phyloP scores from a whole-genome alignment of 2,888 invertebrate genomes.

The Habrosyne pyritoides region DNA sequence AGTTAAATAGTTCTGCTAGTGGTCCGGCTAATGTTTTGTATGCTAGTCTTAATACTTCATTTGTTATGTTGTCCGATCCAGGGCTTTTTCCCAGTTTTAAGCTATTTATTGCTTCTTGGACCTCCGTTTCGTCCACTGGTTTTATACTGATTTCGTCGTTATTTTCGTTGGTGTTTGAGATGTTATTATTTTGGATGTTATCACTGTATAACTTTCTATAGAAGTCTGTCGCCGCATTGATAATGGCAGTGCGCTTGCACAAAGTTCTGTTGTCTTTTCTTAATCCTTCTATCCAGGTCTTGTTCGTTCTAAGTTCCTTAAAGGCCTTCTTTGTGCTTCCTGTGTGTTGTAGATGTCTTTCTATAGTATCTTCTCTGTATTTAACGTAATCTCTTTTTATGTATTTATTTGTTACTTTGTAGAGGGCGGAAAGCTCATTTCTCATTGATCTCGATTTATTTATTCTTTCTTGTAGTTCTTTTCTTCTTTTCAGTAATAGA shows the following conservation, averaged over 20 bases:
- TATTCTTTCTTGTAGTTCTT: too few species aligned
- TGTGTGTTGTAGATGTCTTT: slow-evolving; percentile 2
- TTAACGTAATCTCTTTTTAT: background rate
- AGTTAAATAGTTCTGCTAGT: slow-evolving; percentile 15
- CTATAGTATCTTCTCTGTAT: background rate
- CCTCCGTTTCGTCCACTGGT: too few species aligned
- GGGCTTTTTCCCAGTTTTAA: slow-evolving; percentile 17
- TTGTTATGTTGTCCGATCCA: slow-evolving; percentile 18
- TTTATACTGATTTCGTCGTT: too few species aligned
- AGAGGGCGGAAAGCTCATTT: background rate
- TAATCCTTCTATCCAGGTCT: slow-evolving; percentile 21
- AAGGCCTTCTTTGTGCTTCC: slow-evolving; percentile 15
- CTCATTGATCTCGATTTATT: background rate
- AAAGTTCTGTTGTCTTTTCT: slow-evolving; percentile 3
- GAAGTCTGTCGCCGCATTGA: slow-evolving; percentile 10
- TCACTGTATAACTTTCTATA: background rate
- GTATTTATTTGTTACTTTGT: slow-evolving; percentile 1
- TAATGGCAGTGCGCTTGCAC: slow-evolving; percentile 13
- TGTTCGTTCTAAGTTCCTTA: slow-evolving; percentile 17
- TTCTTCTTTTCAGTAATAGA: too few species aligned
- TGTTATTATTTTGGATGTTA: too few species aligned
- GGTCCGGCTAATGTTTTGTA: background rate
- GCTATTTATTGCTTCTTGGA: too few species aligned
- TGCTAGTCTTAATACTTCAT: slow-evolving; percentile 14
- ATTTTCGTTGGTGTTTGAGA: too few species aligned